phyloP scores from a whole-genome alignment of 2,888 invertebrate species.

The Scaptomyza cyrtandrae region DNA sequence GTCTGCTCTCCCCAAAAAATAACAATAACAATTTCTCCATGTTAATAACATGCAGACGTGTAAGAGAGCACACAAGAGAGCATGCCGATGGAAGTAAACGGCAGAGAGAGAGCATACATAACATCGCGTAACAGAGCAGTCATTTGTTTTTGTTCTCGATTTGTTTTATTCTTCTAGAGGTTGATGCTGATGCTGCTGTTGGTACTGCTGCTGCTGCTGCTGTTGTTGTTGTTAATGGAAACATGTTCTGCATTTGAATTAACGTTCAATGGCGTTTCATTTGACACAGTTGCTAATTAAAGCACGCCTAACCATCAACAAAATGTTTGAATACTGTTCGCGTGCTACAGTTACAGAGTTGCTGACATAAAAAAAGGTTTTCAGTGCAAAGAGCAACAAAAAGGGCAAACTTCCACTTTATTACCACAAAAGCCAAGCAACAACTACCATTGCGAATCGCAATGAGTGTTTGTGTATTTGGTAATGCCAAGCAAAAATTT shows the following conservation, averaged over 20 bases:
- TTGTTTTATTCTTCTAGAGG: constrained; percentile 31
- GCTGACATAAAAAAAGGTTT: constrained; percentile 20
- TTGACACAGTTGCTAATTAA: constrained; percentile 63
- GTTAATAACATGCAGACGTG: constrained; percentile 38
- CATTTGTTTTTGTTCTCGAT: no score
- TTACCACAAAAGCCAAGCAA: constrained; percentile 21
- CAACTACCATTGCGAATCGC: constrained; percentile 14
- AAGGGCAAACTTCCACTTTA: constrained; percentile 46
- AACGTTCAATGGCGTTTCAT: constrained; percentile 69
- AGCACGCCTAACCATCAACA: constrained; percentile 35
- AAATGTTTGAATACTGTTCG: constrained; percentile 40
- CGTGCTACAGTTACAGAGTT: constrained; percentile 27
- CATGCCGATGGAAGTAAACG: constrained; percentile 2
- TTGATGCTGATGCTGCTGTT: constrained; percentile 27
- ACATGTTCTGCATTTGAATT: constrained; percentile 72
- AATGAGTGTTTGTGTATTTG: constrained; percentile 17
- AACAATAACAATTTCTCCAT: constrained; percentile 58
- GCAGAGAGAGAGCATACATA: constrained; percentile 3
- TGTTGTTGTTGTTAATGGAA: constrained; percentile 53
- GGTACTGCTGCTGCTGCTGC: constrained; percentile 14
- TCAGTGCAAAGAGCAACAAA: constrained; percentile 7
- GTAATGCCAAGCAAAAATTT: constrained; percentile 43
- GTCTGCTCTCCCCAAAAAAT: constrained; percentile 35
- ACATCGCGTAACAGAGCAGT: constrained; percentile 32
- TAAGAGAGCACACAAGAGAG: constrained; percentile 23